phyloP scores from a whole-genome alignment of 2,888 invertebrate genomes.

The Eupithecia tripunctaria region DNA sequence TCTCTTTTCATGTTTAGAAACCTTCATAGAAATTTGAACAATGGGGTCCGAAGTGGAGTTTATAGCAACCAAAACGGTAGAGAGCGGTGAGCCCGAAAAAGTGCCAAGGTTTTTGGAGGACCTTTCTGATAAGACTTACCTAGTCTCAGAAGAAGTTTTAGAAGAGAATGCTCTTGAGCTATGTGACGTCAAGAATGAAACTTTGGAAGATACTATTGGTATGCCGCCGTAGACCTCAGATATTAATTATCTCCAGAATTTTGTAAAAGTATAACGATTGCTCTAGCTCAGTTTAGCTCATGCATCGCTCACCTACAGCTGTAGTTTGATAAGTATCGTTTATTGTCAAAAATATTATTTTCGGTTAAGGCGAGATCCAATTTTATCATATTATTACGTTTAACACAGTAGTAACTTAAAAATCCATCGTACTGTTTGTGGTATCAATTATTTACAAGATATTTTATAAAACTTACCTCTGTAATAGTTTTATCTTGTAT shows the following conservation, averaged over 20 bases:
- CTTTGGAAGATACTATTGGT: background rate
- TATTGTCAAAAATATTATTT: too few species aligned
- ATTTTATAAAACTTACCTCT: too few species aligned
- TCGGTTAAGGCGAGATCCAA: too few species aligned
- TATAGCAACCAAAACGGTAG: background rate
- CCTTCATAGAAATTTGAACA: background rate
- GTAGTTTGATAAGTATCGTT: background rate
- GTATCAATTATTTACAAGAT: too few species aligned
- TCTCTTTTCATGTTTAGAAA: background rate
- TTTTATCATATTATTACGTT: too few species aligned
- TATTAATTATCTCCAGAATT: background rate
- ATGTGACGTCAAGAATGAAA: background rate
- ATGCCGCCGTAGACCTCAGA: background rate
- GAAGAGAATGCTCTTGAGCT: background rate
- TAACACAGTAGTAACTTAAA: too few species aligned
- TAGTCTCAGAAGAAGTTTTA: background rate
- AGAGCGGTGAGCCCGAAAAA: slow-evolving; percentile 2
- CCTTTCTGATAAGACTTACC: background rate
- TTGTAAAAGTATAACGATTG: background rate
- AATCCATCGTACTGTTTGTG: too few species aligned
- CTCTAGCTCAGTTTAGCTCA: background rate
- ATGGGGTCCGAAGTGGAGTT: slow-evolving; percentile 1
- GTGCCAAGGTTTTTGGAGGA: background rate
- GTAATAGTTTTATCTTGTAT: too few species aligned
- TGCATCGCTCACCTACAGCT: background rate